Evolutionary conservation across 2,797 vertebrate genomes (phyloP).

Genomic region (Uromys caudimaculatus): DNA sequence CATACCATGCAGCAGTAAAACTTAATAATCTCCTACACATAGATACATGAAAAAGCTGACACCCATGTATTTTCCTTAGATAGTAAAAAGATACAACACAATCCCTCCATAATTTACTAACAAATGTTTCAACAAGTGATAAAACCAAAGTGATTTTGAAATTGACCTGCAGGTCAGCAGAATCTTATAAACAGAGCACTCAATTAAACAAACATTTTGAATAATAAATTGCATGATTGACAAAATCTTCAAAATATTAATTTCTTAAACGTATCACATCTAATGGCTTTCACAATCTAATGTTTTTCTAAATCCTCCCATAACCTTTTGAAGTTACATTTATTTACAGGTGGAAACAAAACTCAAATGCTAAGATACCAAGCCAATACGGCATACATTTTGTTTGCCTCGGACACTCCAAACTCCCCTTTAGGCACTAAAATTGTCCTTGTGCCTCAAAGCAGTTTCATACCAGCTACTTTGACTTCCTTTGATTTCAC

Average conservation of each 20-base stretch:
- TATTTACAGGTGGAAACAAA: not conserved
- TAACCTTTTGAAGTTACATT: not conserved
- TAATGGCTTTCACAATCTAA: not conserved
- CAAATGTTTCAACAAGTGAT: not conserved
- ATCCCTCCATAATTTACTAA: not conserved
- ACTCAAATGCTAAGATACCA: not conserved
- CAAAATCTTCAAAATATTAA: not conserved
- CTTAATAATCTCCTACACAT: not conserved
- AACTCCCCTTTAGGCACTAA: not conserved
- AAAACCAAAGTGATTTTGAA: slow-evolving; percentile 8
- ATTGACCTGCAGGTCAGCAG: not conserved
- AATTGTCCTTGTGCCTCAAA: not conserved
- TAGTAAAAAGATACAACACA: not conserved
- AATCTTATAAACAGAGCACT: not conserved
- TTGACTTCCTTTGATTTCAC: not conserved
- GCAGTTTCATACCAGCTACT: not conserved
- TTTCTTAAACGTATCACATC: not conserved
- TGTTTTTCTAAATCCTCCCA: not conserved
- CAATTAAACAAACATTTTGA: not conserved
- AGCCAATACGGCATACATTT: not conserved
- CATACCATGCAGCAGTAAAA: not conserved
- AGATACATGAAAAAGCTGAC: not conserved
- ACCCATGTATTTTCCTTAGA: not conserved
- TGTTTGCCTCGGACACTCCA: not conserved
- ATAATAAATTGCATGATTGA: not conserved